Evolutionary conservation across 2,797 vertebrate species (phyloP), one percentile per base, ranked within the genome.

Genomic region (Chelon labrosus): DNA sequence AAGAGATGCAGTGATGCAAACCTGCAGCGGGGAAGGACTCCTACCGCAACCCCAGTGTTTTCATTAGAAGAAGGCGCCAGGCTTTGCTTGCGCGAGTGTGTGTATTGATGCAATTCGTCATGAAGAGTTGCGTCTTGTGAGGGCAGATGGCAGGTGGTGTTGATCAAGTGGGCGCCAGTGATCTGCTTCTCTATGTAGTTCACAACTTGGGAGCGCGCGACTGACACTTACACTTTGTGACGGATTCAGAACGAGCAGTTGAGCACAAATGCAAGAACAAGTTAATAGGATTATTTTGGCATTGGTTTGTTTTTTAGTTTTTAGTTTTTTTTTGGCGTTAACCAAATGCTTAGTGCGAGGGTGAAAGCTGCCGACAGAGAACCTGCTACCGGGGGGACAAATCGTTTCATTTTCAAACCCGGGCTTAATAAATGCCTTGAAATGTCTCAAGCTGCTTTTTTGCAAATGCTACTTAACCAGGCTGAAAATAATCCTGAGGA

Each of bases 1-100:
- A 73, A 85, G 78, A 89, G 79, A 89, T 84, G 85, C 87, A 83
- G 70, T 75, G 65, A 88, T 91, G 86, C 77, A 93, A 90, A 88
- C 70, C 35, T 75, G 67, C 72, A 82, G 62, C 68, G 12, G 69
- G 50, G 58, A 51, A 73, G 22, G 64, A 52, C 64, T 84, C 67
- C 67, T 44, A 68, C 68, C 70, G 82, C 70, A 65, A 66, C 63
- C 41, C 77, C 70, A 84, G 65, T 66, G 69, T 19, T 78, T 86
- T 77, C 70, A 84, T 88, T 86, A 82, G 25, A 74, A 37, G 19
- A 41, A 61, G 69, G 60, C 31, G 12, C 58, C 49, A 12, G 62
- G 31, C 80, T 82, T 79, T 73, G 68, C 88, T 68, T 75, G 63
- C 54, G 58, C 5, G 27, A 58, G 55, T 74, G 63, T 54, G 58